A percentile compares a stretch with the other conserved stretches of the same genome.
Evolutionary conservation across 2,113 vertebrate species (phyloP).

Genomic region (Cervus canadensis): DNA sequence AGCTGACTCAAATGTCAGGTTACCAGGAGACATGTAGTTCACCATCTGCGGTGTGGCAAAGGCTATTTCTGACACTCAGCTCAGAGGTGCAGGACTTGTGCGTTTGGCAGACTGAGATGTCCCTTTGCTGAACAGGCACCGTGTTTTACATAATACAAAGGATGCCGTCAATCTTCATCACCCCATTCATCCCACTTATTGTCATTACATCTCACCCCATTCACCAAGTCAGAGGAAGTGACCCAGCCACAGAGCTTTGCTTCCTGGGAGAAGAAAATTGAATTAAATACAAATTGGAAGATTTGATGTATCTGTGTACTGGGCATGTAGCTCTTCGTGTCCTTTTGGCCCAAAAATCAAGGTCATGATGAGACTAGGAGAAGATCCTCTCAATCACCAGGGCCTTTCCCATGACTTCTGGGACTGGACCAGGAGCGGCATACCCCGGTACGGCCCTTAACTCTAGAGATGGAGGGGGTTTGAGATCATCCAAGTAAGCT

Average conservation of each 20-base stretch:
- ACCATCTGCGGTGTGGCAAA: neutral
- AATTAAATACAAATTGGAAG: neutral
- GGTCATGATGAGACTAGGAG: neutral
- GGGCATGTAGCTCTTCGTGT: neutral
- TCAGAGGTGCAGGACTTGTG: neutral
- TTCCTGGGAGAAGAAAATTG: neutral
- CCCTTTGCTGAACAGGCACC: neutral
- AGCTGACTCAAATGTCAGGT: neutral
- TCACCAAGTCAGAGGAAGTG: neutral
- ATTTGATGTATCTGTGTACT: neutral
- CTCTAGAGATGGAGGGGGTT: neutral
- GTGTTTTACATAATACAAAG: neutral
- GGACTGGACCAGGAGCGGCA: accelerated
- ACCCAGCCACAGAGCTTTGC: neutral
- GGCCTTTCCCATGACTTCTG: neutral
- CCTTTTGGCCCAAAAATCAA: neutral
- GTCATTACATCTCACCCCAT: accelerated
- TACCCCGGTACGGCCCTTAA: accelerated
- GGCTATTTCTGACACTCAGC: neutral
- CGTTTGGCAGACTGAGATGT: accelerated
- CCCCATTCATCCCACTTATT: accelerated
- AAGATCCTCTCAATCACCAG: neutral
- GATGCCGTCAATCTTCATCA: neutral
- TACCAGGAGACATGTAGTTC: neutral
- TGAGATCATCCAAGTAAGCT: neutral